These are phyloP conservation scores for Syrmaticus mikado DNA, from an alignment of 2,113 vertebrate species.

Conservation along the genomic window DNA sequence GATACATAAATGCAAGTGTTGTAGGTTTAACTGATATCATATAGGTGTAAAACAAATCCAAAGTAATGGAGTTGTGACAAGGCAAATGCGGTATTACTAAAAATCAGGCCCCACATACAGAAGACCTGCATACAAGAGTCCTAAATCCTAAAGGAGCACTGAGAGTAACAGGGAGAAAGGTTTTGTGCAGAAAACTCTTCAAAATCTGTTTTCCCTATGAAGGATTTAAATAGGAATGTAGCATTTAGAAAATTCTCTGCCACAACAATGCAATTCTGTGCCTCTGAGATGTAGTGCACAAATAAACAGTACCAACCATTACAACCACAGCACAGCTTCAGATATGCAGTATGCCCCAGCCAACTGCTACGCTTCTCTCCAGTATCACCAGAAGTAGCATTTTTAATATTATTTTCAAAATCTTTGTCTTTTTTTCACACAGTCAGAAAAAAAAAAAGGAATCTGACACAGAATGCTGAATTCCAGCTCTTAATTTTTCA, in stretches of 20 bases:
- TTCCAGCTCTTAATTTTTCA: not conserved
- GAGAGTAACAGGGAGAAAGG: not conserved
- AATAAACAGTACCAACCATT: not conserved
- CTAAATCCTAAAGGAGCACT: not conserved
- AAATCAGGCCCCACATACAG: not conserved
- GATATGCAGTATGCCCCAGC: not conserved
- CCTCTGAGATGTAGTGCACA: not conserved
- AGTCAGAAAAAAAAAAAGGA: not conserved
- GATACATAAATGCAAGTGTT: not conserved
- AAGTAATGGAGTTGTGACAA: not conserved
- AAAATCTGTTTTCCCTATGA: not conserved
- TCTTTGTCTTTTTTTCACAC: not conserved
- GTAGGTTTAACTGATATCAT: not conserved
- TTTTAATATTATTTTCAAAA: not conserved
- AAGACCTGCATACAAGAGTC: not conserved
- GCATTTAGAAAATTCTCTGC: not conserved
- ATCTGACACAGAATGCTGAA: not conserved
- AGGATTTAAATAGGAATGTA: not conserved
- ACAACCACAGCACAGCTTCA: fast-evolving
- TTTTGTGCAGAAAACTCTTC: not conserved
- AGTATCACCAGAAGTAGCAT: not conserved
- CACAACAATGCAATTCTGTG: not conserved
- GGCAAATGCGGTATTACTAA: not conserved
- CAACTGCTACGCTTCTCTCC: not conserved
- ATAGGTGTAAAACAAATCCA: not conserved